These are phyloP conservation scores for Tetragonula carbonaria DNA, from an alignment of 2,888 invertebrate genomes.

Conservation along the genomic window DNA sequence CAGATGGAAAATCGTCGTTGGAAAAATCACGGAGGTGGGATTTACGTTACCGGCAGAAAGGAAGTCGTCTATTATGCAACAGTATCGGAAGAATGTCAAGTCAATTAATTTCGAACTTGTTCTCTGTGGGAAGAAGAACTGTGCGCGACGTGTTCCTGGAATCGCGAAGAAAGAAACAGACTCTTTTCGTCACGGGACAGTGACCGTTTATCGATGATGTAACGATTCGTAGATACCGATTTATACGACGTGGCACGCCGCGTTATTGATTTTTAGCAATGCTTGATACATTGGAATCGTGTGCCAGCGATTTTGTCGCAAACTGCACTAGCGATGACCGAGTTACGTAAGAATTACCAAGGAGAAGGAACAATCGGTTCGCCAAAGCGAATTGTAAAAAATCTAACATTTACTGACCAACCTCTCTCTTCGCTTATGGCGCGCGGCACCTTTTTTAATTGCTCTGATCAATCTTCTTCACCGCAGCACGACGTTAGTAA, in stretches of 20 bases:
- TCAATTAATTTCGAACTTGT: background rate
- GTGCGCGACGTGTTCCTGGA: no score
- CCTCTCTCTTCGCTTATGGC: background rate
- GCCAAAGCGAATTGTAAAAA: slow-evolving; percentile 11
- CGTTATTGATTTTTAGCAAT: slow-evolving; percentile 69
- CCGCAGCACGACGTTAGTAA: no score
- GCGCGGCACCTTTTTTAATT: background rate
- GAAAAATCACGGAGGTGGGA: background rate
- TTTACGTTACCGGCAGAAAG: background rate
- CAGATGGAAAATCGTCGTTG: no score
- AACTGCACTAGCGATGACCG: slow-evolving; percentile 33
- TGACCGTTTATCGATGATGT: slow-evolving; percentile 42
- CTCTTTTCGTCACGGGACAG: background rate
- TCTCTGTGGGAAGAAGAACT: background rate
- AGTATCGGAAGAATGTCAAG: background rate
- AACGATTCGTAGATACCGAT: slow-evolving; percentile 39
- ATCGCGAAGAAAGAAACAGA: background rate
- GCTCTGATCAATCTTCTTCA: background rate
- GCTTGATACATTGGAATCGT: slow-evolving; percentile 59
- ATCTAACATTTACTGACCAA: background rate
- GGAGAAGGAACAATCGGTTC: slow-evolving; percentile 9
- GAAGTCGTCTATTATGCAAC: slow-evolving; percentile 12
- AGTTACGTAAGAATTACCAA: slow-evolving; percentile 58
- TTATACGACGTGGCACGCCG: slow-evolving; percentile 48
- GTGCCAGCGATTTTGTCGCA: slow-evolving; percentile 65